Evolutionary conservation across 1,140 invertebrate species (phyloP).

Genomic region (Diachasmimorpha longicaudata): DNA sequence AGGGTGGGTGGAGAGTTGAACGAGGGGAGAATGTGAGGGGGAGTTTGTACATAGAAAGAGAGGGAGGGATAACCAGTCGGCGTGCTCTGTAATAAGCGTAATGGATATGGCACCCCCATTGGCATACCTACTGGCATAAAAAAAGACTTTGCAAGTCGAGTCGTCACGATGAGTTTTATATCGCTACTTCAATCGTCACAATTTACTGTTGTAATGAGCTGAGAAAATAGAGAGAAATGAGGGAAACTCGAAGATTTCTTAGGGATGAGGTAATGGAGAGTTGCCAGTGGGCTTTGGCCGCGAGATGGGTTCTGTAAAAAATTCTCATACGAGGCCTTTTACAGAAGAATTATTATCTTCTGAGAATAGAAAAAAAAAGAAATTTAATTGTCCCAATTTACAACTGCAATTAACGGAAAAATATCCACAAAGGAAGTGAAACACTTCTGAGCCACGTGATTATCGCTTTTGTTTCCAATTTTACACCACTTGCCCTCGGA

Average conservation of each 20-base stretch:
- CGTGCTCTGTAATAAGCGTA: slow-evolving; percentile 54
- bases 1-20: slow-evolving; percentile 52
- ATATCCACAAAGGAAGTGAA: too few relatives aligned
- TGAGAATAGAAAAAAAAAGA: too few relatives aligned
- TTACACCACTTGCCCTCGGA: too few relatives aligned
- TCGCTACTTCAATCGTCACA: neutral
- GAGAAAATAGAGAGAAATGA: neutral
- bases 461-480: too few relatives aligned
- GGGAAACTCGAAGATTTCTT: neutral
- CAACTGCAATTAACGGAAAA: too few relatives aligned
- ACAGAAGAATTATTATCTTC: too few relatives aligned
- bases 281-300: neutral
- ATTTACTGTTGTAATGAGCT: neutral
- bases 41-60: neutral
- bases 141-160: neutral
- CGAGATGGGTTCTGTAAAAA: too few relatives aligned
- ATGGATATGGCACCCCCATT: slow-evolving; percentile 53
- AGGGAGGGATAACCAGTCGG: slow-evolving; percentile 8
- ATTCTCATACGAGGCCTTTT: too few relatives aligned
- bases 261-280: neutral
- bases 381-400: too few relatives aligned
- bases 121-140: slow-evolving; percentile 22
- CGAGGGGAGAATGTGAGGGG: slow-evolving; percentile 30
- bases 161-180: neutral
- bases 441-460: too few relatives aligned